Evolutionary conservation across 92 coral and sea anemone genomes (phyloP), one percentile per base, ranked within the genome.

Genomic region (Epizoanthus fatuus): DNA sequence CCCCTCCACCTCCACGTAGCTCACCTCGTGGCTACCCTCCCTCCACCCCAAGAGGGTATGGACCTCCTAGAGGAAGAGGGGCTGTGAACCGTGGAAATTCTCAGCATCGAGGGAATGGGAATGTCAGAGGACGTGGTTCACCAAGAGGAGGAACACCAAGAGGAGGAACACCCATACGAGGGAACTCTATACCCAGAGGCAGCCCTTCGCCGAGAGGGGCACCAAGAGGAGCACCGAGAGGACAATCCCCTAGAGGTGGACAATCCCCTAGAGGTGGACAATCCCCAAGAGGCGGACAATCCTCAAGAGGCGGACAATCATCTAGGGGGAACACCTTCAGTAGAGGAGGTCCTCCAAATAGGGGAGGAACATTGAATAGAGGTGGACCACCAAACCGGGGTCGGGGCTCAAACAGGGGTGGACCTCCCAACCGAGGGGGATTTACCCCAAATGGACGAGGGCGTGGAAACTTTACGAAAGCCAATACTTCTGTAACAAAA

Each of bases 1-100:
- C 79, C 14, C 79, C 79, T 29, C 80, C 68, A 19, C 81, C 81
- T 53, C 80, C 80, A 32, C 65, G 80, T 13, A 52, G 32, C 29
- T 12, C 4, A 22, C 67, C 37, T 3, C 8, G 67, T 29, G 44
- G 45, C 22, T 40, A 37, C 72, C 25, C 67, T 11, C 69, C 82
- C 55, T 60, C 82, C 55, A 19, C 82, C 57, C n/a, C 39, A 12
- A 47, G 69, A 11, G 56, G 40, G 25, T 40, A 56, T 62, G 69
- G 63, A 4, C 38, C 7, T 62, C 25, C 69, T 40, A 32, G 70
- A 42, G 57, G 82, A 44, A 19, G 69, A 77, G 82, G 82, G 42
- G 58, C 38, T 44, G 8, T 32, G 5, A 64, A 59, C 69, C 70
- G 29, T 11, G 49, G 69, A 38, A 40, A 22, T 19, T 42, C 52